Evolutionary conservation across 2,113 vertebrate species (phyloP).

Genomic region (Pseudopipra pipra): DNA sequence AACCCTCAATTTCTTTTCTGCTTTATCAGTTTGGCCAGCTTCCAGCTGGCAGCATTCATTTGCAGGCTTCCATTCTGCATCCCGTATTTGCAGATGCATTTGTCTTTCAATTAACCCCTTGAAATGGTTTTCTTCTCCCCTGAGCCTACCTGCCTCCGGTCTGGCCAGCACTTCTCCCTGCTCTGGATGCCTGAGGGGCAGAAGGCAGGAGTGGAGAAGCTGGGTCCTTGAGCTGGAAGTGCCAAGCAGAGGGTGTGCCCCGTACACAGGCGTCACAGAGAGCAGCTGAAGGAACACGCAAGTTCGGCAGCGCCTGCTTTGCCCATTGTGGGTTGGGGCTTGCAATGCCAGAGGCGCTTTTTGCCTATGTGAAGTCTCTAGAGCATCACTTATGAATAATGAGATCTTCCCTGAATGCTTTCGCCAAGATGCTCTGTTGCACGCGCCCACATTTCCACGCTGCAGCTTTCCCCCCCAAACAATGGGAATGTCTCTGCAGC

Average conservation of each 20-base stretch:
- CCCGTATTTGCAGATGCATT: constrained; percentile 13
- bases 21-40: constrained; percentile 52
- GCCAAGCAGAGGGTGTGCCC: constrained; percentile 39
- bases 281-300: constrained; percentile 21
- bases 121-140: constrained; percentile 8
- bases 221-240: not conserved
- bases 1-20: constrained; percentile 44
- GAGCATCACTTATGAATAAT: not conserved
- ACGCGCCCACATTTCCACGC: not conserved
- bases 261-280: not conserved
- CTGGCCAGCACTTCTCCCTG: not conserved
- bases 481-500: not conserved
- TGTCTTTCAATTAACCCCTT: constrained; percentile 37
- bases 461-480: not conserved
- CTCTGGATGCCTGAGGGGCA: not conserved
- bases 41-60: constrained; percentile 31
- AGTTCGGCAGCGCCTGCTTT: not conserved
- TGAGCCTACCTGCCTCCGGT: not conserved
- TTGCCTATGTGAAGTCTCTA: not conserved
- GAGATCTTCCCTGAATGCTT: not conserved
- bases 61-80: not conserved
- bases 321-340: constrained; percentile 26
- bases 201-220: not conserved
- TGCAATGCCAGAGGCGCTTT: not conserved
- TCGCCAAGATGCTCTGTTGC: not conserved